These are phyloP conservation scores for Orgyia antiqua DNA, from an alignment of 2,888 invertebrate species.

Conservation along the genomic window DNA sequence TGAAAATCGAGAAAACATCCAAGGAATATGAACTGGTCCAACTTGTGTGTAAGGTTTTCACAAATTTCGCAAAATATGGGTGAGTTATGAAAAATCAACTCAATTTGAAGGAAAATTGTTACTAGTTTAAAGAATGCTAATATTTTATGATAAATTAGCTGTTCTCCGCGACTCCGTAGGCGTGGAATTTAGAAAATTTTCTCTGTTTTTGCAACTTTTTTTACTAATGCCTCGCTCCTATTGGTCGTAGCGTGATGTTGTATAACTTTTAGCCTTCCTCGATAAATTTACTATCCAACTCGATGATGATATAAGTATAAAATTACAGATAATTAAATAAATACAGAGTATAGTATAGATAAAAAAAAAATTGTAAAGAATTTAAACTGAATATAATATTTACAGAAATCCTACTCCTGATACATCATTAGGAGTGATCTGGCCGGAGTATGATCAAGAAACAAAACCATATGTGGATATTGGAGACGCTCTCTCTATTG, in stretches of 20 bases:
- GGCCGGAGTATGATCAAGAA: conserved; percentile 40
- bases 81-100: conserved; percentile 35
- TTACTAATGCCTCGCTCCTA: no score
- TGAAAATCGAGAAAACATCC: conserved; percentile 33
- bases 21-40: conserved; percentile 40
- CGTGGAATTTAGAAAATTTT: no score
- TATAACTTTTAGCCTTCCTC: no score
- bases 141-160: no score
- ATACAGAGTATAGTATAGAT: no score
- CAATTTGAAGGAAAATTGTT: neutral
- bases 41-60: conserved; percentile 40
- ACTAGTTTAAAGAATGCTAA: no score
- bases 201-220: no score
- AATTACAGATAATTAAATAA: no score
- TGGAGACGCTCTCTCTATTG: conserved; percentile 32
- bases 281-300: no score
- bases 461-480: conserved; percentile 40
- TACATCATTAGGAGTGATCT: conserved; percentile 31
- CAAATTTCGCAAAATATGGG: conserved; percentile 57
- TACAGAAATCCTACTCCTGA: conserved; percentile 55
- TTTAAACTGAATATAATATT: conserved; percentile 5
- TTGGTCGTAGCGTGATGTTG: no score
- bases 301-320: no score
- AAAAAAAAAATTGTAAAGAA: neutral
- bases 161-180: no score